phyloP scores from a whole-genome alignment of 2,113 vertebrate genomes.

The Camarhynchus parvulus region DNA sequence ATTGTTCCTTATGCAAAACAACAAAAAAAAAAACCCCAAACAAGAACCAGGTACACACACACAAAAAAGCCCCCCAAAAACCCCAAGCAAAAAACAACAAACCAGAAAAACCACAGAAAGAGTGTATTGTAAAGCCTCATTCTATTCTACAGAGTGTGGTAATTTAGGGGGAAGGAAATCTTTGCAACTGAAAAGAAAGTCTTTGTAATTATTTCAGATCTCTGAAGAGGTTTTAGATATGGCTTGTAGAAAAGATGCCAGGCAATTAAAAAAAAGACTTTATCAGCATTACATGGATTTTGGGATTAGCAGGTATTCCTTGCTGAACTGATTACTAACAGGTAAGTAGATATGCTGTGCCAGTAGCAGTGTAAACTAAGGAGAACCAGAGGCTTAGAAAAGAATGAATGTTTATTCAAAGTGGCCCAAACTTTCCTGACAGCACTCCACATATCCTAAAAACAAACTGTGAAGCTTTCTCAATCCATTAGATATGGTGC shows the following conservation, averaged over 20 bases:
- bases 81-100: not conserved
- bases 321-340: constrained; percentile 4
- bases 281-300: not conserved
- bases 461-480: not conserved
- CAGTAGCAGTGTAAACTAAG: not conserved
- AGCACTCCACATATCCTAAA: not conserved
- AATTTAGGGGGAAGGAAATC: not conserved
- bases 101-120: too few relatives aligned
- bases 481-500: not conserved
- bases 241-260: not conserved
- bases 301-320: not conserved
- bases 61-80: not conserved
- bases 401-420: not conserved
- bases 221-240: not conserved
- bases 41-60: not conserved
- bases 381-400: not conserved
- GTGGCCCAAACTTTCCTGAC: not conserved
- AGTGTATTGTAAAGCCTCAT: not conserved
- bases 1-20: not conserved
- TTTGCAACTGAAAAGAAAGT: not conserved
- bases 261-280: not conserved
- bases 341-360: not conserved
- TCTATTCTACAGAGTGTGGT: not conserved
- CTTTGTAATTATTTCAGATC: not conserved
- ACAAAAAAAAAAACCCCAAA: not conserved